phyloP scores from a whole-genome alignment of 2,797 vertebrate species.

The Rhinogobio ventralis region DNA sequence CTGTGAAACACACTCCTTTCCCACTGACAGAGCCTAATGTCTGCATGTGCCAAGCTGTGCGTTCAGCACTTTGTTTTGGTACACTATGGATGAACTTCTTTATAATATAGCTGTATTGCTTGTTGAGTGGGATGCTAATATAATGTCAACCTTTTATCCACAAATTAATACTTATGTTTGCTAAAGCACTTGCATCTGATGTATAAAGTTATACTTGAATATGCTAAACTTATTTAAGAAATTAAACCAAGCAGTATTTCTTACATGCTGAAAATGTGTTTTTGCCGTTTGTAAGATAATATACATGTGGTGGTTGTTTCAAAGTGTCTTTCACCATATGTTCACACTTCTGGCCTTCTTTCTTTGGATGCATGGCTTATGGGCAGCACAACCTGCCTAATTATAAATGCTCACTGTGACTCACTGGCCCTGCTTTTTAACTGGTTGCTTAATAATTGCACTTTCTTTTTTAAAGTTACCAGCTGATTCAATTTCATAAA shows the following conservation, averaged over 20 bases:
- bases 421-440: not conserved
- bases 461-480: not conserved
- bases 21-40: slow-evolving; percentile 7
- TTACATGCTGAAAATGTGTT: not conserved
- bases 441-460: slow-evolving; percentile 3
- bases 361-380: slow-evolving; percentile 44
- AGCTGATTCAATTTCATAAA: not conserved
- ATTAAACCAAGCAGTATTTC: not conserved
- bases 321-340: not conserved
- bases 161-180: not conserved
- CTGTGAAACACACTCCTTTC: slow-evolving; percentile 9
- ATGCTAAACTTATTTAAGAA: not conserved
- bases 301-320: not conserved
- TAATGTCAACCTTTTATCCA: not conserved
- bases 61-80: not conserved
- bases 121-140: slow-evolving; percentile 1
- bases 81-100: not conserved
- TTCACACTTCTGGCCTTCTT: slow-evolving; percentile 4
- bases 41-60: slow-evolving; percentile 51
- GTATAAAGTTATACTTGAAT: not conserved
- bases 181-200: not conserved
- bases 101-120: not conserved
- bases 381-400: not conserved
- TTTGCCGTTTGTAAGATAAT: not conserved
- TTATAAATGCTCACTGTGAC: not conserved